These are phyloP conservation scores for Butorides virescens DNA, from an alignment of 2,113 vertebrate species.

Conservation along the genomic window DNA sequence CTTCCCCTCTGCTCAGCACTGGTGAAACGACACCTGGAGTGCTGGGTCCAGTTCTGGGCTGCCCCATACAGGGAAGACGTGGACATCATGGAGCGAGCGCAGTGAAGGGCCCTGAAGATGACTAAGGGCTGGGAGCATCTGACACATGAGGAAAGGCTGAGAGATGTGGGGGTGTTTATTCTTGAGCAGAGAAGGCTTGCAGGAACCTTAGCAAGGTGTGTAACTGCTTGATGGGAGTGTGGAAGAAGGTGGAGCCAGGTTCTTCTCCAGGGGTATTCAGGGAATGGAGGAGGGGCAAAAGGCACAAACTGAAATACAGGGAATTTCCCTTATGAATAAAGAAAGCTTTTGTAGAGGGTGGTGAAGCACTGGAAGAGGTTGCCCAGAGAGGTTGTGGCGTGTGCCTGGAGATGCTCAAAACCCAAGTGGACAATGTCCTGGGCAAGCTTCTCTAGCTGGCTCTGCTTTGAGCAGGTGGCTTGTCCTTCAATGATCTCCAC, in stretches of 20 bases:
- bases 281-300: not conserved
- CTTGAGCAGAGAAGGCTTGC: not conserved
- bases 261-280: not conserved
- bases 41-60: not conserved
- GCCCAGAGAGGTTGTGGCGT: not conserved
- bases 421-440: not conserved
- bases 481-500: accelerated
- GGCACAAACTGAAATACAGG: not conserved
- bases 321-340: not conserved
- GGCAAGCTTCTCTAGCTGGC: not conserved
- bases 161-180: not conserved
- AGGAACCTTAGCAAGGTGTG: not conserved
- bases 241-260: not conserved
- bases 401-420: not conserved
- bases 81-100: not conserved
- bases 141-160: not conserved
- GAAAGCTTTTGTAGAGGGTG: not conserved
- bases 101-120: not conserved
- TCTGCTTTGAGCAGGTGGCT: not conserved
- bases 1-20: not conserved
- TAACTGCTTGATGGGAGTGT: not conserved
- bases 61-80: not conserved
- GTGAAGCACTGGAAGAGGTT: not conserved
- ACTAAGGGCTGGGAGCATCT: no score
- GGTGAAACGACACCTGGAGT: not conserved